Conservation (phyloP, 2,888 invertebrate species). For the Idaea biselata region DNA sequence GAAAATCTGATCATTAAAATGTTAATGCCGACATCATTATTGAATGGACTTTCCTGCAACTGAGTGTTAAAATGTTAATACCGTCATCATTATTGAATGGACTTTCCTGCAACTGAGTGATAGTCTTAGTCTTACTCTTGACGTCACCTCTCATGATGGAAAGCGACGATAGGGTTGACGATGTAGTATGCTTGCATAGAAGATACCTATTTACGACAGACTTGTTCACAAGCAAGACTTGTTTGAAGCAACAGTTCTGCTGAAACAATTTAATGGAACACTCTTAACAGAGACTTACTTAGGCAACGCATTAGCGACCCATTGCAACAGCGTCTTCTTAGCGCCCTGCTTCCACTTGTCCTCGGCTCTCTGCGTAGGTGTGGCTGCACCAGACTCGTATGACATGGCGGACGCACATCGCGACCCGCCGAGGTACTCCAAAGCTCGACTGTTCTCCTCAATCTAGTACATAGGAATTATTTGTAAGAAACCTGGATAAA, state of each 20-base stretch:
- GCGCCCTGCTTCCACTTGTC: slow-evolving; percentile 93
- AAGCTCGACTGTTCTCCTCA: slow-evolving; percentile 94
- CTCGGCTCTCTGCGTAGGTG: slow-evolving; percentile 78
- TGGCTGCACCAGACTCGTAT: slow-evolving; percentile 89
- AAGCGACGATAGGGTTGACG: too few species aligned
- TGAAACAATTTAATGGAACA: background rate
- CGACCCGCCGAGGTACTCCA: slow-evolving; percentile 91
- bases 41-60: too few species aligned
- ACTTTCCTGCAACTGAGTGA: too few species aligned
- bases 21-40: too few species aligned
- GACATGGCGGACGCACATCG: slow-evolving; percentile 90
- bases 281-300: slow-evolving; percentile 36
- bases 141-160: too few species aligned
- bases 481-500: background rate
- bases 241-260: background rate
- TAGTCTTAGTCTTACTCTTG: too few species aligned
- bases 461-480: slow-evolving; percentile 81
- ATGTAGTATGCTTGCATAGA: too few species aligned
- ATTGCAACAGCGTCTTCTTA: slow-evolving; percentile 93
- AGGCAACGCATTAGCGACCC: slow-evolving; percentile 96
- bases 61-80: too few species aligned
- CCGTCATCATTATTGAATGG: too few species aligned
- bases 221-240: too few species aligned
- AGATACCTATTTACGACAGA: too few species aligned
- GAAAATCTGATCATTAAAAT: too few species aligned